Conservation (phyloP, 2,113 vertebrate genomes). For the Lichenostomus cassidix region DNA sequence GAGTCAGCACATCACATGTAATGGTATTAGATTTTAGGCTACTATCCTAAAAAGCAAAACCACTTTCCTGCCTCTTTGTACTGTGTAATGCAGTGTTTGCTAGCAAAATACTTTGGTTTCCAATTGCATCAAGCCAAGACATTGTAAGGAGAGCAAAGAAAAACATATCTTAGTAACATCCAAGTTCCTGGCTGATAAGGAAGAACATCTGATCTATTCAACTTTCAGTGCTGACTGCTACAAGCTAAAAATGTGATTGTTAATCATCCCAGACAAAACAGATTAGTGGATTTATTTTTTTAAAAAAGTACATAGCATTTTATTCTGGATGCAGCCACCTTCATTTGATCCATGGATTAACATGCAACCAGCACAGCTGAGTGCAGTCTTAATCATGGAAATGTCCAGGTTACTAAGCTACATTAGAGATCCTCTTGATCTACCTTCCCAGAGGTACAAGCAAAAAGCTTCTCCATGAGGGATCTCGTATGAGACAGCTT, state of each 20-base stretch:
- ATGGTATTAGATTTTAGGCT: not conserved
- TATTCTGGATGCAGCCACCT: not conserved
- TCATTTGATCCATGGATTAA: not conserved
- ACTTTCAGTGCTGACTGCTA: not conserved
- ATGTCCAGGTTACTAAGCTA: not conserved
- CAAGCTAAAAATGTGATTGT: not conserved
- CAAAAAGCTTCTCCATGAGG: not conserved
- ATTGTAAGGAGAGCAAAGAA: not conserved
- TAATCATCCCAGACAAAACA: not conserved
- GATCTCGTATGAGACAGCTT: not conserved
- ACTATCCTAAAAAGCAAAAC: not conserved
- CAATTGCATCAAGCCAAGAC: not conserved
- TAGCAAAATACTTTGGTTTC: not conserved
- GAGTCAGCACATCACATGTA: not conserved
- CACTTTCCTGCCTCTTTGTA: not conserved
- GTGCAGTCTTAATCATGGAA: not conserved
- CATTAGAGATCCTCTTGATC: not conserved
- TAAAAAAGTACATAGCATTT: not conserved
- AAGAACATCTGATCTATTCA: not conserved
- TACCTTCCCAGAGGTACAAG: not conserved
- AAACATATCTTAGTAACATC: not conserved
- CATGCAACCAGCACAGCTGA: not conserved
- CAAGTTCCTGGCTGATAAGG: not conserved
- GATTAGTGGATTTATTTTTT: not conserved
- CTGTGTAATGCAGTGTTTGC: not conserved